These are phyloP conservation scores for Scaptomyza hsui DNA, from an alignment of 1,140 invertebrate genomes.

Conservation along the genomic window DNA sequence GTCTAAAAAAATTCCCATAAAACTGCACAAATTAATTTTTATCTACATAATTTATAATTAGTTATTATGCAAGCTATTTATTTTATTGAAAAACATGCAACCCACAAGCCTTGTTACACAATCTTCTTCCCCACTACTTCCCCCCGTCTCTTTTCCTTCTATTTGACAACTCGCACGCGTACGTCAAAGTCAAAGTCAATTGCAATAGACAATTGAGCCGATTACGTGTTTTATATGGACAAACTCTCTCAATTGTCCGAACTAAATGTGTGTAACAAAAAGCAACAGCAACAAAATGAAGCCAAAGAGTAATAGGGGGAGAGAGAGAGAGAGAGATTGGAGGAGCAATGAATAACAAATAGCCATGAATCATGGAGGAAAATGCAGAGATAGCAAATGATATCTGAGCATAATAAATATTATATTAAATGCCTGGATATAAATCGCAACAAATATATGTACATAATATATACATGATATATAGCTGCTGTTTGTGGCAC, in stretches of 20 bases:
- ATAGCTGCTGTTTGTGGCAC: not conserved
- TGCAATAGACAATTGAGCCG: slow-evolving; percentile 43
- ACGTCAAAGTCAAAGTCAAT: slow-evolving; percentile 72
- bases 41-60: not conserved
- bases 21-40: not conserved
- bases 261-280: slow-evolving; percentile 44
- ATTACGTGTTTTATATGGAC: slow-evolving; percentile 36
- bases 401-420: slow-evolving; percentile 43
- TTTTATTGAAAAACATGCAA: not conserved
- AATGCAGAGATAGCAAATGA: not conserved
- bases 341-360: slow-evolving; percentile 48
- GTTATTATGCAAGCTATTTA: not conserved
- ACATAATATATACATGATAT: not conserved
- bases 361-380: slow-evolving; percentile 27
- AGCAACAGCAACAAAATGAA: slow-evolving; percentile 16
- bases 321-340: not conserved
- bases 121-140: not conserved
- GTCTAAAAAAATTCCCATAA: too few relatives aligned
- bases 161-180: slow-evolving; percentile 41
- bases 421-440: slow-evolving; percentile 49
- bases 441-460: slow-evolving; percentile 36
- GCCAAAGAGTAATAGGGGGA: slow-evolving; percentile 1
- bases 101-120: not conserved
- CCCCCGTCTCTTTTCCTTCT: slow-evolving; percentile 9
- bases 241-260: slow-evolving; percentile 40